Evolutionary conservation across 2,888 invertebrate genomes (phyloP).

Genomic region (Eumerus sabulonum): DNA sequence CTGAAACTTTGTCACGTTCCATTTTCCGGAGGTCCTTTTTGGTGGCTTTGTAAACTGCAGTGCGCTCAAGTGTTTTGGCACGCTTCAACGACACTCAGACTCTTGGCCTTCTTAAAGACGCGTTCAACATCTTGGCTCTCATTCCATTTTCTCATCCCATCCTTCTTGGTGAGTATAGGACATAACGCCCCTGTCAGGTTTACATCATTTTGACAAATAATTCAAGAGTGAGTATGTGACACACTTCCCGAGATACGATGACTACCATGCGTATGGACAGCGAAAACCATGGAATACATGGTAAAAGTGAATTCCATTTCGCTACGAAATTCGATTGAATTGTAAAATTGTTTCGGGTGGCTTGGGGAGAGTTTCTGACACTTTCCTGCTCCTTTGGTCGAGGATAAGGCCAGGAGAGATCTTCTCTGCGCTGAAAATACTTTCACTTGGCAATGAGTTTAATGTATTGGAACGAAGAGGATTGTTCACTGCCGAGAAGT

Average conservation of each 20-base stretch:
- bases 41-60: conserved; percentile 45
- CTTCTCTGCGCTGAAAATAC: conserved; percentile 21
- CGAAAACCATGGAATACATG: too few relatives aligned
- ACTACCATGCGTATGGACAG: conserved; percentile 2
- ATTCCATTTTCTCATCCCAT: neutral
- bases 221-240: conserved; percentile 33
- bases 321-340: conserved; percentile 55
- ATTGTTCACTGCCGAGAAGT: conserved; percentile 31
- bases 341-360: conserved; percentile 50
- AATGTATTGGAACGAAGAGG: conserved; percentile 60
- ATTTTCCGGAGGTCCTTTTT: conserved; percentile 17
- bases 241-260: conserved; percentile 22
- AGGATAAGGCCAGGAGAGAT: conserved; percentile 21
- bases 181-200: neutral
- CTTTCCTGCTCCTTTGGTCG: neutral
- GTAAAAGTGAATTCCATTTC: conserved; percentile 54
- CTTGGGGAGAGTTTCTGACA: conserved; percentile 1
- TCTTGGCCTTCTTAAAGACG: conserved; percentile 13
- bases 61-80: conserved; percentile 58
- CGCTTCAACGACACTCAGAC: conserved; percentile 48
- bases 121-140: conserved; percentile 25
- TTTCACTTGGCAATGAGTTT: conserved; percentile 39
- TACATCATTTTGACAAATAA: conserved; percentile 58
- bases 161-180: too few relatives aligned
- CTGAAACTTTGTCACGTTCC: conserved; percentile 42